Evolutionary conservation across 1,140 invertebrate genomes (phyloP), one percentile per base, ranked within the genome.

Genomic region (Bradynema listronoti): DNA sequence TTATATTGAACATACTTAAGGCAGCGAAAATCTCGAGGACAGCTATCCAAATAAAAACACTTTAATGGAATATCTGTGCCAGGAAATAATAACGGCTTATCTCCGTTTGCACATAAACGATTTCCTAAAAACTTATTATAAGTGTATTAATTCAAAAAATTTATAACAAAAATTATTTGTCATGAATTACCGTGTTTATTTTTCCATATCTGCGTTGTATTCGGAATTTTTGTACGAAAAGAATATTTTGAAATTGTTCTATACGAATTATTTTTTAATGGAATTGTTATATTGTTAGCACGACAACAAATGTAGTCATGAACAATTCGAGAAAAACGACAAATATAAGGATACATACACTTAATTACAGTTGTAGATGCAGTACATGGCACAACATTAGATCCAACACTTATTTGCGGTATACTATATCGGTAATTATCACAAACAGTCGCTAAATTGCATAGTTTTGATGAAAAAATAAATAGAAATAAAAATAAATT

Each of bases 221-320:
- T n/a, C n/a, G n/a, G n/a, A n/a, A n/a, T n/a, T n/a, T n/a, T n/a
- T n/a, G n/a, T n/a, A n/a, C n/a, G n/a, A n/a, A n/a, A n/a, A n/a
- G n/a, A n/a, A n/a, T n/a, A n/a, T n/a, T n/a, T n/a, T n/a, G n/a
- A n/a, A n/a, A n/a, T n/a, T n/a, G n/a, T n/a, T n/a, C n/a, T n/a
- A n/a, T n/a, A n/a, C n/a, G n/a, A n/a, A n/a, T n/a, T n/a, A n/a
- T n/a, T 0, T 47, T 47, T 16, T 47, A 22, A 47, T 47, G 27
- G 55, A 33, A 65, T 58, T 22, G 16, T n/a, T 9, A 16, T 9
- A 32, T 11, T 54, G 1, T 53, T 29, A 4, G 66, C 25, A n/a
- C 56, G 64, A 43, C 71, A 73, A 45, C 71, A 73, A 51, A 73
- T 61, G 33, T 73, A 73, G 22, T 62, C 56, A 19, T 51, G 61